Evolutionary conservation across 2,888 invertebrate species (phyloP).

Genomic region (Teinopalpus imperialis): DNA sequence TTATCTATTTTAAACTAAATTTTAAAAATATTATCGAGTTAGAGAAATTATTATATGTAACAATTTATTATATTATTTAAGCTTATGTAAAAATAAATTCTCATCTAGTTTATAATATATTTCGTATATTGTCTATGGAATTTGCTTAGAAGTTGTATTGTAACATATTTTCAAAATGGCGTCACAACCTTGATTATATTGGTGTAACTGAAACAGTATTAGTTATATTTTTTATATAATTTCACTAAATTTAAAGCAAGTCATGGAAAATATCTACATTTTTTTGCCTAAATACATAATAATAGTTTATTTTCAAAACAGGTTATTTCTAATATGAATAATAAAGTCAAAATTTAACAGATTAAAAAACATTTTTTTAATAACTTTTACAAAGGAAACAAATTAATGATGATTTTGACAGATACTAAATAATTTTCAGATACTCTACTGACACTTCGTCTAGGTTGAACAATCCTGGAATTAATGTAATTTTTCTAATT

Average conservation of each 20-base stretch:
- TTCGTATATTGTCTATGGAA: conserved; percentile 13
- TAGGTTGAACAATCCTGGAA: too few relatives aligned
- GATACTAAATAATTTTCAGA: too few relatives aligned
- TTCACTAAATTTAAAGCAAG: background rate
- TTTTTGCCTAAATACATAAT: background rate
- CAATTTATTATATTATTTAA: too few relatives aligned
- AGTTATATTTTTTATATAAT: too few relatives aligned
- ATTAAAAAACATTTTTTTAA: conserved; percentile 4
- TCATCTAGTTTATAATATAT: too few relatives aligned
- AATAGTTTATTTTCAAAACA: background rate
- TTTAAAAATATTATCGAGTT: too few relatives aligned
- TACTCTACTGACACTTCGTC: too few relatives aligned
- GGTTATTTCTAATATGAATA: background rate
- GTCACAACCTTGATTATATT: background rate
- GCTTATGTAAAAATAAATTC: too few relatives aligned
- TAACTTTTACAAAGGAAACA: background rate
- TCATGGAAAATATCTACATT: background rate
- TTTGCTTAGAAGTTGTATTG: background rate
- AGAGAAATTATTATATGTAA: too few relatives aligned
- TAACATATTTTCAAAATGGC: conserved; percentile 1
- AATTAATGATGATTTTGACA: too few relatives aligned
- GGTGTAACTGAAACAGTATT: conserved; percentile 2
- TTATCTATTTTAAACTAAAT: too few relatives aligned
- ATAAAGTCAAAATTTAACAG: background rate
- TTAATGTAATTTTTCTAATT: too few relatives aligned